Base-by-base conservation (phyloP, 2,113 vertebrate species). In the Myocastor coypus region DNA sequence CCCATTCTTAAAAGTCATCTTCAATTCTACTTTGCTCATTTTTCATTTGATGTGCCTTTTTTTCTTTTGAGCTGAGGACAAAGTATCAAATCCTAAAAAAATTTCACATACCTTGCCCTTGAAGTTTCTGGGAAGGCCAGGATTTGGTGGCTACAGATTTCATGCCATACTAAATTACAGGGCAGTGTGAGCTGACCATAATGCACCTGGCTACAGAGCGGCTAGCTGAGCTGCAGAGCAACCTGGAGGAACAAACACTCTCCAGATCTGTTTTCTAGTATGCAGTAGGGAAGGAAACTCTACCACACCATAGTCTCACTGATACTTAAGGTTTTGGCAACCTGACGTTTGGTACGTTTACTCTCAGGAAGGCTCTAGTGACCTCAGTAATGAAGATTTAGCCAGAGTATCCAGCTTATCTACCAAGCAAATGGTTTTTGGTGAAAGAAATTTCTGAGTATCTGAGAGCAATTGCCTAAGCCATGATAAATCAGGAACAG, bases 81-180 rank as follows among this genome's bases (percentile, higher is more conserved):
- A 88, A 81, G 34, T 93, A 92, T 97, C 73, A 96, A 90, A 82
- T 82, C 16, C 88, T 96, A 85, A n/a, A 80, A 83, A 82, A 91
- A 66, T 92, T 57, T 96, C 50, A 95, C 52, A 59, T 12, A 55
- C 10, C 3, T 78, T 96, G 69, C 37, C 91, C 46, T 97, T 95
- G 42, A 87, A 78, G 32, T 52, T 91, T 97, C 52, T 94, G 42
- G 55, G 63, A 96, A 95, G 13, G 73, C n/a, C 55, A 77, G 11
- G 6, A 77, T 89, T 96, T 94, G 91, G 77, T 81, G 77, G n/a
- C 22, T 6, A 19, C 10, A 82, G 91, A 59, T 50, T n/a, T 81
- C 5, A 66, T 55, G 7, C 28, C 20, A 66, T 59, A 71, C 73
- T 89, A 91, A 89, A 66, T 97, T 95, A 87, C 69, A 61, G 61